Base-by-base conservation (phyloP, 2,113 vertebrate genomes). In the Perca schrenkii region DNA sequence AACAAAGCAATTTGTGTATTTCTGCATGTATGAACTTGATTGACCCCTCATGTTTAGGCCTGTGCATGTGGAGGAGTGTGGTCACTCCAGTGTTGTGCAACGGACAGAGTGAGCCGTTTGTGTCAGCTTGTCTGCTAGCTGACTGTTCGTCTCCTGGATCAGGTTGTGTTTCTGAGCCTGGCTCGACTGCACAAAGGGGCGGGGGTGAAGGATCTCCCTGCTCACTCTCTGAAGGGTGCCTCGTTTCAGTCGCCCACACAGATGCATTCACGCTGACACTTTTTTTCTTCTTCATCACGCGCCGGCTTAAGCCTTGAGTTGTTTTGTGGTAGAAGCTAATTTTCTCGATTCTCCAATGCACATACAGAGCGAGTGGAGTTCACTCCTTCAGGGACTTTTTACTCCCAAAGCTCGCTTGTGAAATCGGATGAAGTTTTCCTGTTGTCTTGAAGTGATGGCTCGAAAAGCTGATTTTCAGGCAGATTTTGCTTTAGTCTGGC, bases 101-200 rank as follows among this genome's bases (percentile, higher is more conserved):
- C 79, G 22, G 58, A 78, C 79, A 31, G 58, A 28, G 22, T 58
- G 52, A 65, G 52, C 22, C 0, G 11, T 6, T 69, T 17, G 34
- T 69, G 49, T 25, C 61, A 16, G 63, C 40, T 22, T n/a, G 77
- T 82, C 46, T n/a, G 79, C 34, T 56, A 47, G 46, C 74, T 71
- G 67, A 68, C 71, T 11, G 47, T 25, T 34, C 15, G 0, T 43
- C 81, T 53, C 49, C 54, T 46, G 72, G 67, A 73, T 85, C 87
- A 80, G 80, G 84, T 86, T 65, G 78, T 62, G 53, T 85, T 75
- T 66, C 53, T 71, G 80, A 57, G 36, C 79, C 56, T 7, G 50
- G 78, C 65, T 47, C 12, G 31, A 49, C 65, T 31, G 6, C 80
- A 79, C 79, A 61, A 36, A 36, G 6, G n/a, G 16, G 50, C 7